A percentile compares a stretch with the other conserved stretches of the same genome.
phyloP scores from a whole-genome alignment of 2,888 invertebrate species.

The Pterobdella sp. region DNA sequence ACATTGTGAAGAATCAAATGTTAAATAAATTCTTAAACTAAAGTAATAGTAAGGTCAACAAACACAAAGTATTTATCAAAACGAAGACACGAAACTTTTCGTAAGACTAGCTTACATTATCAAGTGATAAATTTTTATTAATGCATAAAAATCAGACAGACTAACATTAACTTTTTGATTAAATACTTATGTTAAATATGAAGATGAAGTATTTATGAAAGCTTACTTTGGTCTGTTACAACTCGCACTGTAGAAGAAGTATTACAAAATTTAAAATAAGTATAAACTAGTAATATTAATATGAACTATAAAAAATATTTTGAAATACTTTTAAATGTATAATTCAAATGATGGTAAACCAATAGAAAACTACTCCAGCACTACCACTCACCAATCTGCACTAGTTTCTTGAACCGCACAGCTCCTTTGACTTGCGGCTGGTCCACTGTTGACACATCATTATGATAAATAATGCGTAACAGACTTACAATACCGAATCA shows the following conservation, averaged over 20 bases:
- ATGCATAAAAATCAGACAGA: too few species aligned
- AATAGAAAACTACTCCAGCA: conserved; percentile 17
- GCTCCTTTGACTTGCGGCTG: conserved; percentile 38
- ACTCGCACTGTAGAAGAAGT: conserved; percentile 5
- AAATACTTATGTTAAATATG: too few species aligned
- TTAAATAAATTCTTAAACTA: too few species aligned
- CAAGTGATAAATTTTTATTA: too few species aligned
- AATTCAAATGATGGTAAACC: neutral
- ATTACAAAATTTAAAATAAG: neutral
- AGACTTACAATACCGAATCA: too few species aligned
- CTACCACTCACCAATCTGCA: conserved; percentile 80
- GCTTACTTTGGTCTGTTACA: conserved; percentile 2
- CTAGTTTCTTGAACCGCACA: conserved; percentile 93
- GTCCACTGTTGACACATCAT: conserved; percentile 35
- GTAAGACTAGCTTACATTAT: too few species aligned
- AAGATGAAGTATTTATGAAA: too few species aligned
- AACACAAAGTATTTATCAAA: too few species aligned
- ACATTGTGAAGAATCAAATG: too few species aligned
- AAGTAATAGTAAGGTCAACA: too few species aligned
- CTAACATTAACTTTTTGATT: too few species aligned
- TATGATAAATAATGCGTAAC: conserved; percentile 10
- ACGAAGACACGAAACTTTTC: too few species aligned
- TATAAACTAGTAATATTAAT: neutral
- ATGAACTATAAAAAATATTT: neutral
- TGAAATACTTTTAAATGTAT: neutral